phyloP scores from a whole-genome alignment of 1,140 invertebrate genomes.

The Hesperophylax magnus region DNA sequence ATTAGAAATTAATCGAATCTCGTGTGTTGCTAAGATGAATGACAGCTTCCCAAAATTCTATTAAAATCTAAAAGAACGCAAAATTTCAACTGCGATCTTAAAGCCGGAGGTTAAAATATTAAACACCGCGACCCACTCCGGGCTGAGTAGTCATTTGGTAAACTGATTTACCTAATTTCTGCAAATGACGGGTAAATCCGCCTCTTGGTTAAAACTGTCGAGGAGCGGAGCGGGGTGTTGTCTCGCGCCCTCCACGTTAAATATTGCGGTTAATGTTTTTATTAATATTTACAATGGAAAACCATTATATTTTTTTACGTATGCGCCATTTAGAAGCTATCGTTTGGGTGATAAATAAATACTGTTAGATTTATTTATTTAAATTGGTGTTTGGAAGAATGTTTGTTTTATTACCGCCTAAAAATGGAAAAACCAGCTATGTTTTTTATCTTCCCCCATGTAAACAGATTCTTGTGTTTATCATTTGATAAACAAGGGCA shows the following conservation, averaged over 20 bases:
- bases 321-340: too few relatives aligned
- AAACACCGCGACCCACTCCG: constrained; percentile 28
- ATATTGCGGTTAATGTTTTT: background rate
- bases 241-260: background rate
- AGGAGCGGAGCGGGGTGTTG: background rate
- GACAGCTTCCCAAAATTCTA: constrained; percentile 9
- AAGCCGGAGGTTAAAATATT: constrained; percentile 24
- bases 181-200: constrained; percentile 56
- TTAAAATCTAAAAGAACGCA: constrained; percentile 21
- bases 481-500: too few relatives aligned
- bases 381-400: too few relatives aligned
- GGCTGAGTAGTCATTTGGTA: constrained; percentile 42
- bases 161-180: constrained; percentile 58
- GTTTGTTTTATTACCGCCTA: too few relatives aligned
- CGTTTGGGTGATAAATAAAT: too few relatives aligned
- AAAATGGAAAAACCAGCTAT: too few relatives aligned
- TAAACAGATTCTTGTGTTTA: too few relatives aligned
- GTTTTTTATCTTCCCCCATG: too few relatives aligned
- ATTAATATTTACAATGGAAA: too few relatives aligned
- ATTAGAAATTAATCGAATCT: constrained; percentile 26
- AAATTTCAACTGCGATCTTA: background rate
- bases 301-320: too few relatives aligned
- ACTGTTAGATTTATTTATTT: too few relatives aligned
- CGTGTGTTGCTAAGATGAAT: constrained; percentile 18
- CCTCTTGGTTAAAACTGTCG: constrained; percentile 36